Conservation (phyloP, 2,113 vertebrate species). For the Caretta caretta region DNA sequence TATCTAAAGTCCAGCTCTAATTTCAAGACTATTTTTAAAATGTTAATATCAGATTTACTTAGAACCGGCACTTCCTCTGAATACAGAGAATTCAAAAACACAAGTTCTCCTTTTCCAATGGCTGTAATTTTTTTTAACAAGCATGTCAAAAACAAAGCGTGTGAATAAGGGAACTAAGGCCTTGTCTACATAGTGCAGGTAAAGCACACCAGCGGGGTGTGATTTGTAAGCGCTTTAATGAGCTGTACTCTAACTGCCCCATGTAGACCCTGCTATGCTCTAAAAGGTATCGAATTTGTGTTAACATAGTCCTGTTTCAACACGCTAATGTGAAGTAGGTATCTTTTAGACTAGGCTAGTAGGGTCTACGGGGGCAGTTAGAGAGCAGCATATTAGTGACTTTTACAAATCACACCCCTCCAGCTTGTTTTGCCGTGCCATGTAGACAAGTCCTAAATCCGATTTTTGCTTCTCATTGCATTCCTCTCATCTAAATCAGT, state of each 20-base stretch:
- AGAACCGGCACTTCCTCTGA: constrained; percentile 75
- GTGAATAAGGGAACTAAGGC: constrained; percentile 69
- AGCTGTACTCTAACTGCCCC: not conserved
- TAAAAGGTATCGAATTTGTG: not conserved
- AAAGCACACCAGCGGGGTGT: not conserved
- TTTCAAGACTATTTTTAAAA: not conserved
- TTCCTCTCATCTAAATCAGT: not conserved
- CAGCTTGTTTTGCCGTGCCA: not conserved
- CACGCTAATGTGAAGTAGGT: not conserved
- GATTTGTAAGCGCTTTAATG: not conserved
- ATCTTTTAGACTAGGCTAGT: not conserved
- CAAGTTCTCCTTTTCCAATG: constrained; percentile 77
- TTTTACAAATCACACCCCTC: not conserved
- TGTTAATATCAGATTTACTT: constrained; percentile 26
- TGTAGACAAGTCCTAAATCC: not conserved
- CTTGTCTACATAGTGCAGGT: not conserved
- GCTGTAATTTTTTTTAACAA: constrained; percentile 13
- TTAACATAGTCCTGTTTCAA: not conserved
- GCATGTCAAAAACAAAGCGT: constrained; percentile 38
- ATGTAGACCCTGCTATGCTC: not conserved
- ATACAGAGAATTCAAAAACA: constrained; percentile 66
- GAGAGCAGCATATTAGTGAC: not conserved
- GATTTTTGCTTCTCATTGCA: not conserved
- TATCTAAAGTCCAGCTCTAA: not conserved
- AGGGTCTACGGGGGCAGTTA: not conserved